Evolutionary conservation across 2,797 vertebrate species (phyloP).

Genomic region (Channallabes apus): DNA sequence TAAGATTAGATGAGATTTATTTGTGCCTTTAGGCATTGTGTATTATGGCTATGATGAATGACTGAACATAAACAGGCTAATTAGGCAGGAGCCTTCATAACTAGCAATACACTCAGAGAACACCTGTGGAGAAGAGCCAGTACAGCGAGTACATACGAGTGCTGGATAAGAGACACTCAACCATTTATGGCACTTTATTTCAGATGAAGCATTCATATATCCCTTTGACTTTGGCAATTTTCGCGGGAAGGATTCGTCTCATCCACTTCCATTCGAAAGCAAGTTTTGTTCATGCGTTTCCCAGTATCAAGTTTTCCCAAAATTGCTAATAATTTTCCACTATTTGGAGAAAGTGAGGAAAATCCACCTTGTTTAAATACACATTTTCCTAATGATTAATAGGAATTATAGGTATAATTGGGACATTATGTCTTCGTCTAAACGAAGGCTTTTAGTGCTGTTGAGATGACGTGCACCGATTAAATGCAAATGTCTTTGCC

Average conservation of each 20-base stretch:
- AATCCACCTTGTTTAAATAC: conserved; percentile 7
- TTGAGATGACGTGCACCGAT: not conserved
- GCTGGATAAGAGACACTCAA: conserved; percentile 29
- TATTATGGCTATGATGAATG: conserved; percentile 27
- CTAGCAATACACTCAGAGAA: conserved; percentile 26
- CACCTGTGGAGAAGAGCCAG: conserved; percentile 42
- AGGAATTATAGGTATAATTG: not conserved
- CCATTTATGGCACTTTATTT: conserved; percentile 35
- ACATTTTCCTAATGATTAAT: not conserved
- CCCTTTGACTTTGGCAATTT: conserved; percentile 14
- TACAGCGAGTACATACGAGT: conserved; percentile 16
- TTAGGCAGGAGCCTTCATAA: conserved; percentile 32
- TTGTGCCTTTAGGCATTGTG: conserved; percentile 23
- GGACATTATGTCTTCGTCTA: not conserved
- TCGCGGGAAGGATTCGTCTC: not conserved
- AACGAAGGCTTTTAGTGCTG: not conserved
- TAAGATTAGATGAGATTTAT: conserved; percentile 5
- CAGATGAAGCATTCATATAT: conserved; percentile 14
- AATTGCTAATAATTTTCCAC: conserved; percentile 19
- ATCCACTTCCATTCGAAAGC: conserved; percentile 18
- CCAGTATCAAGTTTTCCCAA: not conserved
- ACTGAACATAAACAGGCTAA: conserved; percentile 40
- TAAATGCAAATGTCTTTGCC: not conserved
- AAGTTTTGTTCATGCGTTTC: conserved; percentile 5
- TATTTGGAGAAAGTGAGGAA: not conserved